Evolutionary conservation across 2,888 invertebrate genomes (phyloP).

Genomic region (Crossocerus cetratus): DNA sequence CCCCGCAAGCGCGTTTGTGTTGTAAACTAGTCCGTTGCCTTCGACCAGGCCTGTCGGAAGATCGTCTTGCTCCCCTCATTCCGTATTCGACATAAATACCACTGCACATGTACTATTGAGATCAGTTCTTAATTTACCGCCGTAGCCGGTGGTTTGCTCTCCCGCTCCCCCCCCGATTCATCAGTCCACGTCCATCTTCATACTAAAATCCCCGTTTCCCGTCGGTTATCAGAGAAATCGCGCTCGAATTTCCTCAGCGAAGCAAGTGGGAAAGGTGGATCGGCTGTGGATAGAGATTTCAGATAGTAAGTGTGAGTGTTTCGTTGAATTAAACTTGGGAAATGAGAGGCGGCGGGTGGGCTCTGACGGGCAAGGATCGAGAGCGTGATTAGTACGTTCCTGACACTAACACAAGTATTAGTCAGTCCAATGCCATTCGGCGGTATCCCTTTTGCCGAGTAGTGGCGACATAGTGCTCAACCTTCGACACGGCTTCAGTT

Average conservation of each 20-base stretch:
- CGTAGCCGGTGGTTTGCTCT: no score
- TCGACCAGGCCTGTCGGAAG: slow-evolving; percentile 28
- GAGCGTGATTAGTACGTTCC: slow-evolving; percentile 31
- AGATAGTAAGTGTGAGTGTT: no score
- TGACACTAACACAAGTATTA: slow-evolving; percentile 28
- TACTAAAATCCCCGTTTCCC: not conserved
- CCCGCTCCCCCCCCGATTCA: no score
- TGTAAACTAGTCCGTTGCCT: slow-evolving; percentile 53
- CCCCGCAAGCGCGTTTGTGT: slow-evolving; percentile 60
- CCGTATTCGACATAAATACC: not conserved
- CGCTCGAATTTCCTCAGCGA: no score
- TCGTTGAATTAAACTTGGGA: no score
- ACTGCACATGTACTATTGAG: no score
- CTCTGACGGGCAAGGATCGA: not conserved
- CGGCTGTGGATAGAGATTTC: no score
- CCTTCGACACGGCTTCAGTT: slow-evolving; percentile 46
- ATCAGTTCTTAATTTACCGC: no score
- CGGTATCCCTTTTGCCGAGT: slow-evolving; percentile 1
- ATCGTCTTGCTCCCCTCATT: not conserved
- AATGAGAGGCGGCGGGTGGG: no score
- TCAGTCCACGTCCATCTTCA: not conserved
- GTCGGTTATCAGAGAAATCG: no score
- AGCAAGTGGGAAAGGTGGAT: no score
- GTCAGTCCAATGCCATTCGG: slow-evolving; percentile 26
- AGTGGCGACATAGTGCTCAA: slow-evolving; percentile 13